These are phyloP conservation scores for Crenichthys baileyi DNA, from an alignment of 2,797 vertebrate species.

Conservation along the genomic window DNA sequence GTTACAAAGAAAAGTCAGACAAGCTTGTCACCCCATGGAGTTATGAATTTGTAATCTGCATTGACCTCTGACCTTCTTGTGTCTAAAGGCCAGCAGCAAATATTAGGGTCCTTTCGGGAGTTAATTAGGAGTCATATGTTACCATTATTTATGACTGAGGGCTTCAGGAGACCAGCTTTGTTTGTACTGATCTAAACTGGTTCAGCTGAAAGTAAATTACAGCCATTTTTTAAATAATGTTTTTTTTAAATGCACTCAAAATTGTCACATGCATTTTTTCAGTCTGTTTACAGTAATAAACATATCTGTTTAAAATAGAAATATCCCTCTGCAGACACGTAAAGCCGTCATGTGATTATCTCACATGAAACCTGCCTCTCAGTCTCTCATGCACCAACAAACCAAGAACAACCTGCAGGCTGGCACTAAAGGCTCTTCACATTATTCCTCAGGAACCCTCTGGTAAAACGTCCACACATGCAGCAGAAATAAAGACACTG, in stretches of 20 bases:
- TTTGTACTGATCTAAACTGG: neutral
- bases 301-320: neutral
- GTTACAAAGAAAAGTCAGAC: neutral
- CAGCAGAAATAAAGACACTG: neutral
- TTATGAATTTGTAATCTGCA: neutral
- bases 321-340: neutral
- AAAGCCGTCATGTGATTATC: neutral
- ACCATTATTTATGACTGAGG: neutral
- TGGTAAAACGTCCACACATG: neutral
- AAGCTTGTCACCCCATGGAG: neutral
- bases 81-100: conserved; percentile 10
- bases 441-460: neutral
- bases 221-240: too few species aligned
- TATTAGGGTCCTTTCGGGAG: neutral
- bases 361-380: neutral
- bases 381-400: neutral
- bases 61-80: neutral
- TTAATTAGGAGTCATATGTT: conserved; percentile 4
- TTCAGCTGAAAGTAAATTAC: neutral
- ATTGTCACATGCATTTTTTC: neutral
- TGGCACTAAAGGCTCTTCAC: neutral
- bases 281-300: neutral
- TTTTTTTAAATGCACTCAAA: neutral
- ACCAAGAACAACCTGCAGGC: neutral
- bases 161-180: neutral